These are phyloP conservation scores for Peromyscus aztecus DNA, from an alignment of 2,797 vertebrate species.

Conservation along the genomic window DNA sequence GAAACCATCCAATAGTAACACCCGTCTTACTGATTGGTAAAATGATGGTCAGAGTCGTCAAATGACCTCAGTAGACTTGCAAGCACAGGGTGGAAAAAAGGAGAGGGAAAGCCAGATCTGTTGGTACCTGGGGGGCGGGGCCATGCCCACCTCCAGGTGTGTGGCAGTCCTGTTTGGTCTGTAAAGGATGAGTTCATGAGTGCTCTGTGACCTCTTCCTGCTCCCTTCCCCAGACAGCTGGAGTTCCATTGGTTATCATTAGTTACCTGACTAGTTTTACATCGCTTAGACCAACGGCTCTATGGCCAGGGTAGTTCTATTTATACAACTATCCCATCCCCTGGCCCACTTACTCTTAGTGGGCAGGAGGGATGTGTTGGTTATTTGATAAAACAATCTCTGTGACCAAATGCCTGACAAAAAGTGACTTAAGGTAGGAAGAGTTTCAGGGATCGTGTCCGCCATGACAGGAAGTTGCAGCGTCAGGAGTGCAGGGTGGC, in stretches of 20 bases:
- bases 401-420: not conserved
- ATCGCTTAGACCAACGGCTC: not conserved
- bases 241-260: not conserved
- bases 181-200: not conserved
- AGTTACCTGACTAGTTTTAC: not conserved
- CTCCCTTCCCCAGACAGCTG: not conserved
- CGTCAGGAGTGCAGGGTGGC: not conserved
- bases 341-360: not conserved
- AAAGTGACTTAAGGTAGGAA: not conserved
- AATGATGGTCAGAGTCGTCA: not conserved
- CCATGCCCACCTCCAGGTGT: not conserved
- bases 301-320: not conserved
- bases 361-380: not conserved
- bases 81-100: not conserved
- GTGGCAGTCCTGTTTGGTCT: not conserved
- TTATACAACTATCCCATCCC: not conserved
- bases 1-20: not conserved
- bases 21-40: not conserved
- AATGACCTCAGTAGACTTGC: not conserved
- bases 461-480: not conserved
- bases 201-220: not conserved
- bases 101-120: not conserved
- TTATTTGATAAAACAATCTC: not conserved
- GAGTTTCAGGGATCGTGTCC: not conserved
- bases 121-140: not conserved